Conservation (phyloP, 2,888 invertebrate species). For the Perizoma flavofasciatum region DNA sequence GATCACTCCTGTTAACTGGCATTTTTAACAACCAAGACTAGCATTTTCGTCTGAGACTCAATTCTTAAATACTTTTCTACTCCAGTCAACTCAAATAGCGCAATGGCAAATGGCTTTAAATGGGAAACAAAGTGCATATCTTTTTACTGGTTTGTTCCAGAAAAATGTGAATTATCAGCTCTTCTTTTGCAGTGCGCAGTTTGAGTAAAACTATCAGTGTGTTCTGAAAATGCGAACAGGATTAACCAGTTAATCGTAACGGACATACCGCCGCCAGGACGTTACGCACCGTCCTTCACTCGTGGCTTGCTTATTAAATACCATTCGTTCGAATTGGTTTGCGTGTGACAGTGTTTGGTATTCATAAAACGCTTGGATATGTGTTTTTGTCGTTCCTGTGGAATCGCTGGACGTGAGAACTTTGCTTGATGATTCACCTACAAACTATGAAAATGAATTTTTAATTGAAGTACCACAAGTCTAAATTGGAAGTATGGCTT, state of each 20-base stretch:
- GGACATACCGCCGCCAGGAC: slow-evolving; percentile 40
- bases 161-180: no score
- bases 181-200: no score
- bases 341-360: slow-evolving; percentile 63
- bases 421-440: slow-evolving; percentile 43
- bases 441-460: background rate
- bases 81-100: no score
- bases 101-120: no score
- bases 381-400: slow-evolving; percentile 71
- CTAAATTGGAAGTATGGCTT: no score
- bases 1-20: no score
- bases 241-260: slow-evolving; percentile 29
- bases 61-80: no score
- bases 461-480: no score
- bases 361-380: slow-evolving; percentile 66
- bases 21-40: no score
- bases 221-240: slow-evolving; percentile 7
- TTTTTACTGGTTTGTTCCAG: no score
- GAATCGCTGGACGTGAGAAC: slow-evolving; percentile 67
- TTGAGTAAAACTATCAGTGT: background rate
- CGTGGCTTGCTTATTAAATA: slow-evolving; percentile 62
- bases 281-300: slow-evolving; percentile 65
- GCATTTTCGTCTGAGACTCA: no score
- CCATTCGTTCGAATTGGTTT: slow-evolving; percentile 64
- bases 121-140: no score